A percentile compares a stretch with the other conserved stretches of the same genome.
phyloP scores from a whole-genome alignment of 2,888 invertebrate genomes.

The Agriopis marginaria region DNA sequence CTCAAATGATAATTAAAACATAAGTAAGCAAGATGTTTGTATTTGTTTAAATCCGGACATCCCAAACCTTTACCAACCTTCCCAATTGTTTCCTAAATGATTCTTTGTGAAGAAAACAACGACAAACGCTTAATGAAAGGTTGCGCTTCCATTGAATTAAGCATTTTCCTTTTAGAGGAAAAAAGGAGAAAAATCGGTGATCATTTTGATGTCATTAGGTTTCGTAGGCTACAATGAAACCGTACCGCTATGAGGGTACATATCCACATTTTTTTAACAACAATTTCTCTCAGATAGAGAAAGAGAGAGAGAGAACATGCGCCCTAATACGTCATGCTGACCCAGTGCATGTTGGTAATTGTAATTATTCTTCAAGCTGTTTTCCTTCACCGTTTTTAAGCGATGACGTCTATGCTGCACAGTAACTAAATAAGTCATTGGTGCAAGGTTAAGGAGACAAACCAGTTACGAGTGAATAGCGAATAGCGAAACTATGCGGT shows the following conservation, averaged over 20 bases:
- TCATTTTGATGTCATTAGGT: slow-evolving; percentile 27
- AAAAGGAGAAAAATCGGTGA: slow-evolving; percentile 18
- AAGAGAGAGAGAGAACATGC: too few relatives aligned
- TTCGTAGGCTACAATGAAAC: background rate
- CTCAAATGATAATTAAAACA: background rate
- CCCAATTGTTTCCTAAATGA: slow-evolving; percentile 7
- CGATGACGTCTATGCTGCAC: too few relatives aligned
- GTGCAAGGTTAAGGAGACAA: too few relatives aligned
- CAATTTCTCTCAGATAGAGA: too few relatives aligned
- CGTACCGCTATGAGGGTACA: background rate
- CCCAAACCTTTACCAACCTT: background rate
- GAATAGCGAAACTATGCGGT: too few relatives aligned
- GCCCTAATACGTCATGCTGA: too few relatives aligned
- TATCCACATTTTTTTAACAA: too few relatives aligned
- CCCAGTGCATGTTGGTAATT: too few relatives aligned
- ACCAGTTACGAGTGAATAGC: too few relatives aligned
- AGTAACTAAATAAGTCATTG: too few relatives aligned
- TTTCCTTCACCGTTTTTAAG: too few relatives aligned
- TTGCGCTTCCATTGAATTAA: slow-evolving; percentile 26
- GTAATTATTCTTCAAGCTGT: too few relatives aligned
- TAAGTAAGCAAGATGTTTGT: background rate
- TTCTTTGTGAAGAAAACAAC: slow-evolving; percentile 14
- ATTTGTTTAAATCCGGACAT: slow-evolving; percentile 2
- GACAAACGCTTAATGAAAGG: slow-evolving; percentile 21
- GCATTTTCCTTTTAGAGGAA: slow-evolving; percentile 21